Conservation (phyloP, 2,888 invertebrate genomes). For the Alloscopus bannaensis region DNA sequence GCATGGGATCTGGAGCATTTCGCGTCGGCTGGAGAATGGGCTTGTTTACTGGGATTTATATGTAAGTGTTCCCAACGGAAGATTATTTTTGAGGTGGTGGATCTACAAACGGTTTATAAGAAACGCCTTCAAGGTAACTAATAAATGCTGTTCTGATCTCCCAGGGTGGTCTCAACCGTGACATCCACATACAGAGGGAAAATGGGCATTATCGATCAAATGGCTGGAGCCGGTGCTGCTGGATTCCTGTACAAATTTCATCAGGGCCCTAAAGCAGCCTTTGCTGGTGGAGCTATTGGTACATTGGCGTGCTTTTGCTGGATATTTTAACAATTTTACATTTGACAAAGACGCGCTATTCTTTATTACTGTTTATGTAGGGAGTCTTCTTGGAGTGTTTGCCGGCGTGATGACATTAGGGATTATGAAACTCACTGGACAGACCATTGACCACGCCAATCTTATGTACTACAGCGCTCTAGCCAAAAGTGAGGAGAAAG, state of each 20-base stretch:
- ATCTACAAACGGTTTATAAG: too few species aligned
- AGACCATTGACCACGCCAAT: constrained; percentile 80
- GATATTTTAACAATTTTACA: constrained; percentile 9
- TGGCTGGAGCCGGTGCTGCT: constrained; percentile 81
- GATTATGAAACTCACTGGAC: constrained; percentile 79
- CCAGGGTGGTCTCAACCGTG: constrained; percentile 81
- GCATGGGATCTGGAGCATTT: constrained; percentile 84
- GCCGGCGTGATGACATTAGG: constrained; percentile 79
- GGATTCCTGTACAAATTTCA: constrained; percentile 83
- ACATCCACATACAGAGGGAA: constrained; percentile 83
- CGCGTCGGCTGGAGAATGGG: constrained; percentile 83
- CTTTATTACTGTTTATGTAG: constrained; percentile 75
- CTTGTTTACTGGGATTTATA: constrained; percentile 82
- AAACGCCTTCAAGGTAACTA: too few species aligned
- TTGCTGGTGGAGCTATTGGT: constrained; percentile 83
- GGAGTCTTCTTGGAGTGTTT: constrained; percentile 80
- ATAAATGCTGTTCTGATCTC: constrained; percentile 73
- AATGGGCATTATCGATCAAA: constrained; percentile 82
- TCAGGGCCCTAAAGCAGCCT: constrained; percentile 82
- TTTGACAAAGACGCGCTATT: neutral
- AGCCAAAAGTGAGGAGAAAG: constrained; percentile 78
- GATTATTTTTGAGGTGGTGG: neutral
- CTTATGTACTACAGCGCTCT: constrained; percentile 76
- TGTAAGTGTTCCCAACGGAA: constrained; percentile 77
- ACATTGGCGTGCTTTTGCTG: too few species aligned